Evolutionary conservation across 2,113 vertebrate species (phyloP).

Genomic region (Petrocephalus microphthalmus): DNA sequence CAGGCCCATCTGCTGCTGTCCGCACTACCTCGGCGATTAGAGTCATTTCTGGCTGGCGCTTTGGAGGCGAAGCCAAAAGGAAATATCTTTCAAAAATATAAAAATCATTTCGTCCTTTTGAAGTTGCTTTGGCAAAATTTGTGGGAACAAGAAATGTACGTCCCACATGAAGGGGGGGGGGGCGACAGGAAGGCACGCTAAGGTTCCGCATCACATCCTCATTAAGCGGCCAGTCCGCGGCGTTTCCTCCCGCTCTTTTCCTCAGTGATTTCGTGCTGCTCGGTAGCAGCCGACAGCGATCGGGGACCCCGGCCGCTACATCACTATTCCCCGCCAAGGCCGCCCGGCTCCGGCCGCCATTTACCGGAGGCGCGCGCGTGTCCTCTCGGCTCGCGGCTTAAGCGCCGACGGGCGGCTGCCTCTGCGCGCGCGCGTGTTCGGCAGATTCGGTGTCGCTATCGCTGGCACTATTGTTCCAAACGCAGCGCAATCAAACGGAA

Average conservation of each 20-base stretch:
- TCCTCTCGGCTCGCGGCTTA: conserved; percentile 10
- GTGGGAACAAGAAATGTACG: neutral
- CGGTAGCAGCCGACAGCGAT: conserved; percentile 45
- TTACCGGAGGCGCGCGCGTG: neutral
- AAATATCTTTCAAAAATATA: neutral
- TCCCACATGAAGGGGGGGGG: too few species aligned
- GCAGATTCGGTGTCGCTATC: too few species aligned
- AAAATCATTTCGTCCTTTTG: neutral
- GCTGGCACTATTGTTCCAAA: too few species aligned
- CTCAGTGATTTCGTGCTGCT: conserved; percentile 38
- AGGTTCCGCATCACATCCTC: neutral
- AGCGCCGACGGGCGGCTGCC: conserved; percentile 1
- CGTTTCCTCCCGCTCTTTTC: neutral
- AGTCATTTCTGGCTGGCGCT: neutral
- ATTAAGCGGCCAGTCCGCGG: neutral
- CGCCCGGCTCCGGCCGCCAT: conserved; percentile 12
- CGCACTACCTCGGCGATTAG: neutral
- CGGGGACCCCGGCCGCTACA: conserved; percentile 18
- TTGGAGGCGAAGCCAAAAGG: neutral
- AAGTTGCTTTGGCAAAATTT: neutral
- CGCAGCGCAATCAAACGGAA: too few species aligned
- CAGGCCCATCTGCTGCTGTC: neutral
- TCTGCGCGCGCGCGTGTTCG: conserved; percentile 15
- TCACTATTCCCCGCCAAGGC: conserved; percentile 19
- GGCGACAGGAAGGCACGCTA: neutral